Conservation (phyloP, 1,140 invertebrate species). For the Eubasilissa regina region DNA sequence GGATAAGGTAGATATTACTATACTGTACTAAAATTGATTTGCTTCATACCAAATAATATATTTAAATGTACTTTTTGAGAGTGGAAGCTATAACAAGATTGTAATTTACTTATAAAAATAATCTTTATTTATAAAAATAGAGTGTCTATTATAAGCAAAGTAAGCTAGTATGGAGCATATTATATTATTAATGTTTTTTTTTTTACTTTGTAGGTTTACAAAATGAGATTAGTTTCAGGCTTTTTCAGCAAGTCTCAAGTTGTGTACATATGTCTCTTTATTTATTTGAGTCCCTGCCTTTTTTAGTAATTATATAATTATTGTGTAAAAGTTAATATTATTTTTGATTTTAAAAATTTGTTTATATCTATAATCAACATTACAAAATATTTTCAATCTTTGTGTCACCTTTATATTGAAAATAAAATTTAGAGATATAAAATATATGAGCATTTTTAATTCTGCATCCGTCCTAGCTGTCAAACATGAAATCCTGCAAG, state of each 20-base stretch:
- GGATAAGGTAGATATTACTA: conserved; percentile 36
- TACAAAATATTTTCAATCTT: conserved; percentile 43
- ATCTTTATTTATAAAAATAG: conserved; percentile 40
- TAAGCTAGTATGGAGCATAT: conserved; percentile 22
- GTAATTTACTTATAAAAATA: conserved; percentile 29
- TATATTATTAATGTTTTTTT: conserved; percentile 16
- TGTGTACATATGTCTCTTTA: conserved; percentile 38
- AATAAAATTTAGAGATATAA: conserved; percentile 42
- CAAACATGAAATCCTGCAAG: not conserved
- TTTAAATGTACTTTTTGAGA: conserved; percentile 29
- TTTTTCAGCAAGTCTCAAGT: conserved; percentile 23
- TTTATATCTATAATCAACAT: conserved; percentile 35
- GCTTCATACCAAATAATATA: conserved; percentile 50
- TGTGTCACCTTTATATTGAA: conserved; percentile 44
- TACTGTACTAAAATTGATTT: conserved; percentile 26
- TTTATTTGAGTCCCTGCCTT: conserved; percentile 24
- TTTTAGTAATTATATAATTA: conserved; percentile 15
- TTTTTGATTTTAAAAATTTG: conserved; percentile 23
- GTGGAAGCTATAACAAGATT: conserved; percentile 20
- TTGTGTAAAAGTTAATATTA: conserved; percentile 29
- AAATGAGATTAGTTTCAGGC: conserved; percentile 14
- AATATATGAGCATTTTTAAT: conserved; percentile 5
- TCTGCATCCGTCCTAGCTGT: not conserved
- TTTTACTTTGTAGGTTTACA: conserved; percentile 18
- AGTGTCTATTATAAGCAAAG: conserved; percentile 32